Conservation (phyloP, 1,140 invertebrate species). For the Drosophila orosa region DNA sequence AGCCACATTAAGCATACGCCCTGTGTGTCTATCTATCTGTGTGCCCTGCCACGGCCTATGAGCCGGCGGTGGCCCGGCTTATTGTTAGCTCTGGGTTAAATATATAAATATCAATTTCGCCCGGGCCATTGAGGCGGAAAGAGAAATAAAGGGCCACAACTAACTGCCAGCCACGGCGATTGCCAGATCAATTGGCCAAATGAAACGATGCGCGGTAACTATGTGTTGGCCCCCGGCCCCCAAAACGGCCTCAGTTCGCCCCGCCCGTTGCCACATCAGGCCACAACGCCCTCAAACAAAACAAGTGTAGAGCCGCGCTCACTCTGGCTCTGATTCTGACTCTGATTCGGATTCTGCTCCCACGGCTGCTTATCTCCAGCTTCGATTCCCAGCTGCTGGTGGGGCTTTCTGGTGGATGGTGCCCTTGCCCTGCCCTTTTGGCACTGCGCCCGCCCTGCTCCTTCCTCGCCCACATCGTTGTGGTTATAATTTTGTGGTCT, state of each 20-base stretch:
- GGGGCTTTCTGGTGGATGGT: background rate
- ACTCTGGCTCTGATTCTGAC: conserved; percentile 11
- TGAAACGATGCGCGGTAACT: conserved; percentile 65
- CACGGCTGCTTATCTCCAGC: conserved; percentile 69
- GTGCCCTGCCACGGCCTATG: conserved; percentile 19
- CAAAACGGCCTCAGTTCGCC: background rate
- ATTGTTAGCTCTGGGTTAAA: conserved; percentile 77
- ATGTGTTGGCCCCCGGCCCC: conserved; percentile 33
- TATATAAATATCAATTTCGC: conserved; percentile 80
- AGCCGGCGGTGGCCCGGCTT: conserved; percentile 48
- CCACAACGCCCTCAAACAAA: conserved; percentile 79
- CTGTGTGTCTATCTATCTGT: conserved; percentile 22
- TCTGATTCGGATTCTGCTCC: conserved; percentile 18
- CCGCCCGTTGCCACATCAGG: conserved; percentile 40
- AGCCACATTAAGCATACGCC: conserved; percentile 73
- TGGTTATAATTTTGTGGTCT: conserved; percentile 82
- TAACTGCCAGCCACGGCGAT: conserved; percentile 71
- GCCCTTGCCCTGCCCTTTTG: conserved; percentile 23
- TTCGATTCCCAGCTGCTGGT: conserved; percentile 48
- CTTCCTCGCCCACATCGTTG: conserved; percentile 67
- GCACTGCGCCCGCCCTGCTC: conserved; percentile 45
- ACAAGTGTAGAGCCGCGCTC: conserved; percentile 57
- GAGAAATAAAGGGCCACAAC: conserved; percentile 51
- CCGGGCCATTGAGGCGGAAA: conserved; percentile 33
- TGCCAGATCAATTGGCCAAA: conserved; percentile 78